phyloP scores from a whole-genome alignment of 1,140 invertebrate genomes.

The Bombus balteatus region DNA sequence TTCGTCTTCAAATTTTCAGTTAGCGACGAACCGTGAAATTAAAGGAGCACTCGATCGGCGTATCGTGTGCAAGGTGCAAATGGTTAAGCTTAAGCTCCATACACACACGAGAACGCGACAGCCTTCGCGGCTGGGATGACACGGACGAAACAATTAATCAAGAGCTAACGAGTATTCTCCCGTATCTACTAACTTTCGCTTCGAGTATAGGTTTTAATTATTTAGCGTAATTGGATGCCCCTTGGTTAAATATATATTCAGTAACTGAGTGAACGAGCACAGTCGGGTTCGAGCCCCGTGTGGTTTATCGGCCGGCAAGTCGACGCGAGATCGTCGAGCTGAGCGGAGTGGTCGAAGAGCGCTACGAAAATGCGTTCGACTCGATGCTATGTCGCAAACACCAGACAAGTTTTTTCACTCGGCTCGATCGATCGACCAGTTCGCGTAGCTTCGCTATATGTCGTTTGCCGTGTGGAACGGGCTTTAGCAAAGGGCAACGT shows the following conservation, averaged over 20 bases:
- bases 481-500: slow-evolving; percentile 60
- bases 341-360: neutral
- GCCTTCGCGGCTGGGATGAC: neutral
- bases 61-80: slow-evolving; percentile 44
- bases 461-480: slow-evolving; percentile 2
- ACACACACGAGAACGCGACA: slow-evolving; percentile 7
- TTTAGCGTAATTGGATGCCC: slow-evolving; percentile 50
- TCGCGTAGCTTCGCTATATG: neutral
- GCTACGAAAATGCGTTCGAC: neutral
- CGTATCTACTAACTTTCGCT: slow-evolving; percentile 39
- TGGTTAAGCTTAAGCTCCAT: slow-evolving; percentile 38
- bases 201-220: slow-evolving; percentile 58
- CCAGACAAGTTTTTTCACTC: slow-evolving; percentile 35
- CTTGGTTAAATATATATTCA: neutral
- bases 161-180: slow-evolving; percentile 54
- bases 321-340: neutral
- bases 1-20: slow-evolving; percentile 59
- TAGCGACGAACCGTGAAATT: slow-evolving; percentile 66
- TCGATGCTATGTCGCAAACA: neutral
- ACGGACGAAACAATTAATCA: slow-evolving; percentile 58
- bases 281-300: neutral
- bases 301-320: neutral
- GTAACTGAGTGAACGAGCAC: neutral
- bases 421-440: slow-evolving; percentile 38
- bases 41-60: slow-evolving; percentile 50